A percentile compares a stretch with the other conserved stretches of the same genome.
These are phyloP conservation scores for Cardiocondyla obscurior DNA, from an alignment of 1,140 invertebrate genomes.

Conservation along the genomic window DNA sequence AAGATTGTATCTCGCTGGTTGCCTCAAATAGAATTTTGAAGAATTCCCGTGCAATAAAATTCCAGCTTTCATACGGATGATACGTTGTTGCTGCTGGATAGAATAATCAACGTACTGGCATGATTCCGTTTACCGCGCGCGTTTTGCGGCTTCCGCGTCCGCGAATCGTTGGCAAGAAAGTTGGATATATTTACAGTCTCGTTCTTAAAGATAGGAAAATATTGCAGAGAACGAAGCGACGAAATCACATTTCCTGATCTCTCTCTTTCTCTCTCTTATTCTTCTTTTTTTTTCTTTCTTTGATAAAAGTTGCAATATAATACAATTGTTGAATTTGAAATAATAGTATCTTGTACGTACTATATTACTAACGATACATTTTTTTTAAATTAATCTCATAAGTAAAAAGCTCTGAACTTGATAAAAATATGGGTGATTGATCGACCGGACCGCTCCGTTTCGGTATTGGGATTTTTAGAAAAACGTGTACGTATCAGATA, in stretches of 20 bases:
- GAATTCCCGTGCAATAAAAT: constrained; percentile 34
- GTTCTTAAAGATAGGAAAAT: constrained; percentile 29
- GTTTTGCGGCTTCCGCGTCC: constrained; percentile 14
- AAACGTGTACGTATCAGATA: constrained; percentile 3
- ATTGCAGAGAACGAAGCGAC: neutral
- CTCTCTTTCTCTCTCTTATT: neutral
- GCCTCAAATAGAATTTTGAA: constrained; percentile 46
- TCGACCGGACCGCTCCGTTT: constrained; percentile 11
- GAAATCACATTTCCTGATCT: constrained; percentile 14
- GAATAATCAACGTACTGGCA: constrained; percentile 44
- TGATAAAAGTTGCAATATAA: neutral
- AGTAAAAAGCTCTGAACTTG: neutral
- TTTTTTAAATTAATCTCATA: neutral
- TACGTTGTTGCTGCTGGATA: constrained; percentile 39
- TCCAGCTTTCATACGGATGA: constrained; percentile 22
- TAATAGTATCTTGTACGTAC: neutral
- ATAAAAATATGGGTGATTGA: neutral
- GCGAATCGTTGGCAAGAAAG: constrained; percentile 17
- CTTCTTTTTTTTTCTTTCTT: neutral
- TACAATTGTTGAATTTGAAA: neutral
- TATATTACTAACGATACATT: constrained; percentile 2
- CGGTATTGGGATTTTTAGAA: constrained; percentile 32
- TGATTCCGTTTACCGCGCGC: constrained; percentile 30
- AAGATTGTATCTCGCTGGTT: constrained; percentile 36
- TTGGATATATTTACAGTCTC: constrained; percentile 33